Evolutionary conservation across 2,888 invertebrate genomes (phyloP).

Genomic region (Pristionchus mayeri): DNA sequence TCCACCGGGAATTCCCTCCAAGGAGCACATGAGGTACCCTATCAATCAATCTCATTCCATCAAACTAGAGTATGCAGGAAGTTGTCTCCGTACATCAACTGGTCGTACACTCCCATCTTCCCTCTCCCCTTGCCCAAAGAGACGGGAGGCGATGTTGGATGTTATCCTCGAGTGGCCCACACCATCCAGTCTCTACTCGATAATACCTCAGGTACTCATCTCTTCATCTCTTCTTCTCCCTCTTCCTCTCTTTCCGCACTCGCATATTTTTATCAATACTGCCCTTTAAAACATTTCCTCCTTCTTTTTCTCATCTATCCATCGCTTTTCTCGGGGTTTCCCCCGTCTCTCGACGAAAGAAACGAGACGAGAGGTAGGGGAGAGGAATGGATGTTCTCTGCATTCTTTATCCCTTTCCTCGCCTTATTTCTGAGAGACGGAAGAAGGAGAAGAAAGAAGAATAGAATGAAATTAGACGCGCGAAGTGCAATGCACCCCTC

Average conservation of each 20-base stretch:
- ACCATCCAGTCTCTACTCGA: conserved; percentile 61
- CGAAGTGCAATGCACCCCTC: not conserved
- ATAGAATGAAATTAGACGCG: conserved; percentile 14
- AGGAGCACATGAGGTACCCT: conserved; percentile 55
- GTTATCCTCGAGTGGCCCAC: conserved; percentile 57
- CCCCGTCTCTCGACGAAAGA: conserved; percentile 18
- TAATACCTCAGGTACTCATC: conserved; percentile 56
- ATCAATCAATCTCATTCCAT: too few species aligned
- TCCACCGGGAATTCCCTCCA: conserved; percentile 62
- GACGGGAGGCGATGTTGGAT: conserved; percentile 59
- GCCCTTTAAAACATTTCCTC: not conserved
- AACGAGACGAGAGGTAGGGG: not conserved
- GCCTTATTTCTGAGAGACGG: not conserved
- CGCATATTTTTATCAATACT: not conserved
- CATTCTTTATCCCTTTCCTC: conserved; percentile 27
- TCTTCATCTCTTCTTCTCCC: not conserved
- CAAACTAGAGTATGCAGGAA: conserved; percentile 50
- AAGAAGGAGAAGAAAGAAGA: not conserved
- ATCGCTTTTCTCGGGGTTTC: not conserved
- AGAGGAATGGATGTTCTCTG: conserved; percentile 27
- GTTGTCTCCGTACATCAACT: conserved; percentile 62
- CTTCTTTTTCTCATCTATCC: not conserved
- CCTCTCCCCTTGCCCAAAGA: conserved; percentile 60
- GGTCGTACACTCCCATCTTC: conserved; percentile 63
- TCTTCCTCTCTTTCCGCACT: not conserved